A percentile compares a stretch with the other conserved stretches of the same genome.
phyloP scores from a whole-genome alignment of 2,113 vertebrate genomes.

The Paradoxurus hermaphroditus region DNA sequence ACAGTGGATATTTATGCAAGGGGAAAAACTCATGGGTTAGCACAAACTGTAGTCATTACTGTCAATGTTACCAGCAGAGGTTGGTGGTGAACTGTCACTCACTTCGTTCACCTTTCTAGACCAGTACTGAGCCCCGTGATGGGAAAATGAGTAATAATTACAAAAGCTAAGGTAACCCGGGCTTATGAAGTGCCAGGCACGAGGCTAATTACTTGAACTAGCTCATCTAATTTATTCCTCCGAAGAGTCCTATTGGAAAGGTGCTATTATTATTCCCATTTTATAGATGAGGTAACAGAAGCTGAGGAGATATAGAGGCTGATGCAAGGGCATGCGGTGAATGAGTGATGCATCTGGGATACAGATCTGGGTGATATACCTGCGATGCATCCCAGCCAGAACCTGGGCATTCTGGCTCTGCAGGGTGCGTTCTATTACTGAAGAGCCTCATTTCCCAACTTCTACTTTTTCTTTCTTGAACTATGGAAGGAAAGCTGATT shows the following conservation, averaged over 20 bases:
- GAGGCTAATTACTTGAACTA: background rate
- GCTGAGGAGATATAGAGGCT: background rate
- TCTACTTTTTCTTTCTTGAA: background rate
- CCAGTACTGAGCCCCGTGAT: background rate
- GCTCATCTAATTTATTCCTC: background rate
- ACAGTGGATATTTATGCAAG: background rate
- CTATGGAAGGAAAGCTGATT: background rate
- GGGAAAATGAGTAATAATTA: background rate
- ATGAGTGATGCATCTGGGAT: background rate
- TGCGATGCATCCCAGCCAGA: background rate
- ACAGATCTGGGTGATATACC: background rate
- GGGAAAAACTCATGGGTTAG: background rate
- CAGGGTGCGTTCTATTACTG: background rate
- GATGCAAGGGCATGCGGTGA: background rate
- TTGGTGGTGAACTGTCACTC: background rate
- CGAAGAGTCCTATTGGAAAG: background rate
- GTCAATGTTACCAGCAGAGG: background rate
- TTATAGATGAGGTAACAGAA: background rate
- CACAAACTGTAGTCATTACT: background rate
- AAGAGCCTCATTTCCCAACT: background rate
- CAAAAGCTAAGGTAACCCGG: background rate
- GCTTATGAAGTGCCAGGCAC: background rate
- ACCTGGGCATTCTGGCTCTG: background rate
- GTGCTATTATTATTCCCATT: background rate
- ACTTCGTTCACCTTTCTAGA: conserved; percentile 3